Conservation (phyloP, 1,140 invertebrate genomes). For the Zaprionus camerounensis region DNA sequence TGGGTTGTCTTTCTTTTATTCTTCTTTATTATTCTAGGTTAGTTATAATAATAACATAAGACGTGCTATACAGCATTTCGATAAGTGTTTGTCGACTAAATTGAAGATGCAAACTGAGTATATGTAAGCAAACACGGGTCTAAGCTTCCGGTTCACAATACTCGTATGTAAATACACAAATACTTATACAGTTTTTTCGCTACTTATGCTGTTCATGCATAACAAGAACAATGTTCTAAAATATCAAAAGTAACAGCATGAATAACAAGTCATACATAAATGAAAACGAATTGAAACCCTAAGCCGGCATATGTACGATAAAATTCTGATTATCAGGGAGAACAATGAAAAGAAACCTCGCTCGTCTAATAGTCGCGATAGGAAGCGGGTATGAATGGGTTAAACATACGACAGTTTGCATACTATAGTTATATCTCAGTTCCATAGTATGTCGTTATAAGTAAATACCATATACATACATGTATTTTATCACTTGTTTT, state of each 20-base stretch:
- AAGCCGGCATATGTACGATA: conserved; percentile 28
- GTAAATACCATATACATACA: not conserved
- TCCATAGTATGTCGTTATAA: not conserved
- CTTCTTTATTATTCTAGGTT: conserved; percentile 19
- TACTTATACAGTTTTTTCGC: not conserved
- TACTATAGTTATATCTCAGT: not conserved
- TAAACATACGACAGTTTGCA: conserved; percentile 7
- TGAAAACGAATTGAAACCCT: conserved; percentile 16
- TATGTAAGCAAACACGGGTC: not conserved
- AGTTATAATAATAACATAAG: not conserved
- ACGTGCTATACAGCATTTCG: not conserved
- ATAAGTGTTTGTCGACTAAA: not conserved
- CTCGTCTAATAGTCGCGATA: not conserved
- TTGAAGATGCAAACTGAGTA: not conserved
- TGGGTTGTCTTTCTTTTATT: too few relatives aligned
- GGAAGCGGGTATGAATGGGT: conserved; percentile 16
- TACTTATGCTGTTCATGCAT: conserved; percentile 42
- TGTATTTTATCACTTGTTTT: not conserved
- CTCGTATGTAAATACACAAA: not conserved
- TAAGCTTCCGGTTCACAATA: not conserved
- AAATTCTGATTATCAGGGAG: conserved; percentile 38
- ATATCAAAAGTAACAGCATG: conserved; percentile 1
- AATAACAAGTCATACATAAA: conserved; percentile 3
- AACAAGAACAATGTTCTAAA: conserved; percentile 22
- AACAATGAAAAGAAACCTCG: conserved; percentile 16